Evolutionary conservation across 1,140 invertebrate genomes (phyloP).

Genomic region (Cyclargus thomasi): DNA sequence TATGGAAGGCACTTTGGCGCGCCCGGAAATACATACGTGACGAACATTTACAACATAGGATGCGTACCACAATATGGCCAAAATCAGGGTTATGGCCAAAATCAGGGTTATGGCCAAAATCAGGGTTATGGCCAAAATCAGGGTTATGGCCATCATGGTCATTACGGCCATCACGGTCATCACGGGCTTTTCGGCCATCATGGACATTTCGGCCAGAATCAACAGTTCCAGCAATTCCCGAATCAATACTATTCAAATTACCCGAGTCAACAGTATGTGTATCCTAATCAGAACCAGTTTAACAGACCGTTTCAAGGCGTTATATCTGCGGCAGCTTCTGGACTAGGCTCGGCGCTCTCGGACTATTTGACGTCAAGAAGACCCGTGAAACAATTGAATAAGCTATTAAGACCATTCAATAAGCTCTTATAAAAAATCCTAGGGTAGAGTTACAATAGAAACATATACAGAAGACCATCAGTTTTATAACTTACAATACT

Average conservation of each 20-base stretch:
- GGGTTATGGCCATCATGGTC: conserved; percentile 28
- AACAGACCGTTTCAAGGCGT: conserved; percentile 43
- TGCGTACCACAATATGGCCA: conserved; percentile 17
- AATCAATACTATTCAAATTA: conserved; percentile 11
- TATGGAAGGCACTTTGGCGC: conserved; percentile 3
- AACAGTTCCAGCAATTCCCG: conserved; percentile 14
- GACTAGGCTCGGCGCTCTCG: conserved; percentile 42
- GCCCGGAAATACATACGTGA: conserved; percentile 1
- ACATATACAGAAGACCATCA: not conserved
- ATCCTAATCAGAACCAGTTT: conserved; percentile 9
- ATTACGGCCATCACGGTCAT: conserved; percentile 24
- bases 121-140: conserved; percentile 30
- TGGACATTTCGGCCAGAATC: conserved; percentile 18
- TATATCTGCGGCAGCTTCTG: conserved; percentile 47
- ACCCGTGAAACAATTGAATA: conserved; percentile 48
- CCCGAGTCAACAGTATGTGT: not conserved
- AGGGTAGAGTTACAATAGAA: not conserved
- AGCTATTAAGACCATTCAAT: conserved; percentile 46
- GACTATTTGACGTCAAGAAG: conserved; percentile 51
- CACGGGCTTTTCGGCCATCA: not conserved
- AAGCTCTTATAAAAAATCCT: conserved; percentile 37
- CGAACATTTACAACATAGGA: conserved; percentile 14
- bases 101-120: conserved; percentile 29
- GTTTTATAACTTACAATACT: not conserved
- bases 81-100: conserved; percentile 25